Conservation (phyloP, 1,140 invertebrate species). For the Anoplolepis gracilipes region DNA sequence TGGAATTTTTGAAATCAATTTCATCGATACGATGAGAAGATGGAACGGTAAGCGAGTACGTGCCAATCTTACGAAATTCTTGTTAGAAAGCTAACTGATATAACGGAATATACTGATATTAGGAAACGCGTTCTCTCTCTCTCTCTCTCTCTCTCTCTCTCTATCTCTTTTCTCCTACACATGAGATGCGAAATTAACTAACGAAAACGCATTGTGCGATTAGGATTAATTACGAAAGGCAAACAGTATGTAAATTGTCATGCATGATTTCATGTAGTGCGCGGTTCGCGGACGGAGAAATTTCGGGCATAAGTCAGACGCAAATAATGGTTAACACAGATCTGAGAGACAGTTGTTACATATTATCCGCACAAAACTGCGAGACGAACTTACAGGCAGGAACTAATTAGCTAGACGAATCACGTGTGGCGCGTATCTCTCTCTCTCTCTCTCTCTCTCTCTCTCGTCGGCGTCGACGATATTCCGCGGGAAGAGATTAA, state of each 20-base stretch:
- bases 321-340: constrained; percentile 25
- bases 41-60: not conserved
- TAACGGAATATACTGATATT: not conserved
- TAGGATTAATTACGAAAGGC: constrained; percentile 22
- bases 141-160: not conserved
- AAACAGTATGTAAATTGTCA: not conserved
- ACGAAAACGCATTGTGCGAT: not conserved
- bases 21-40: not conserved
- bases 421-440: constrained; percentile 26
- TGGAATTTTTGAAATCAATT: not conserved
- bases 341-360: not conserved
- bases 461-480: constrained; percentile 47
- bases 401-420: constrained; percentile 49
- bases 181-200: not conserved
- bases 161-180: not conserved
- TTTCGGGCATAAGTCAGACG: not conserved
- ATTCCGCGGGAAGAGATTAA: constrained; percentile 52
- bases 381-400: constrained; percentile 3
- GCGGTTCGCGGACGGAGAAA: not conserved
- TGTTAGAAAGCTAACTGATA: not conserved
- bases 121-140: not conserved
- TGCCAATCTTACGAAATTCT: not conserved
- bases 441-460: too few species aligned
- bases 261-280: not conserved
- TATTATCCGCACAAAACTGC: constrained; percentile 46